A percentile compares a stretch with the other conserved stretches of the same genome.
These are phyloP conservation scores for Leucophenga montana DNA, from an alignment of 2,888 invertebrate genomes.

Conservation along the genomic window DNA sequence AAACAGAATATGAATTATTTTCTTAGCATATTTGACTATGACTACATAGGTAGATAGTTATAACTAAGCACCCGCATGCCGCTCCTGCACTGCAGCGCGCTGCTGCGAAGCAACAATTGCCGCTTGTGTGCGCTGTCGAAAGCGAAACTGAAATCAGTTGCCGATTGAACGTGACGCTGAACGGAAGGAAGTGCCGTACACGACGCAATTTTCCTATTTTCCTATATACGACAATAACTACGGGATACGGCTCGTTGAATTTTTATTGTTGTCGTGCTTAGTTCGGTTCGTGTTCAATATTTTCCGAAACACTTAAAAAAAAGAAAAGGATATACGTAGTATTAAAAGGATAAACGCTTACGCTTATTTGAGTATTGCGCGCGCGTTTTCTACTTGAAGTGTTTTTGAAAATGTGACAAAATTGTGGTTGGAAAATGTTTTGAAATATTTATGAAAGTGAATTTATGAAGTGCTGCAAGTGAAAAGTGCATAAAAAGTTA, in stretches of 20 bases:
- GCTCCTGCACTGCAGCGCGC: constrained; percentile 48
- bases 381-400: not conserved
- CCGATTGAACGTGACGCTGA: constrained; percentile 63
- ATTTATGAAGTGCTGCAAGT: not conserved
- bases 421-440: not conserved
- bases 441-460: not conserved
- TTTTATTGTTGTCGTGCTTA: constrained; percentile 32
- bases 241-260: no score
- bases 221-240: no score
- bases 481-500: not conserved
- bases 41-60: no score
- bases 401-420: not conserved
- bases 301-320: constrained; percentile 1
- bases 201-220: constrained; percentile 46
- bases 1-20: no score
- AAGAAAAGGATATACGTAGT: no score
- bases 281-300: not conserved
- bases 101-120: constrained; percentile 42
- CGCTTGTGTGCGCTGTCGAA: constrained; percentile 40
- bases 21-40: no score
- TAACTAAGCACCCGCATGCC: constrained; percentile 20
- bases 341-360: no score
- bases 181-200: constrained; percentile 65
- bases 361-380: no score
- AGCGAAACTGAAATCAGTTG: constrained; percentile 52